phyloP scores from a whole-genome alignment of 2,113 vertebrate species.

The Enhydra lutris region DNA sequence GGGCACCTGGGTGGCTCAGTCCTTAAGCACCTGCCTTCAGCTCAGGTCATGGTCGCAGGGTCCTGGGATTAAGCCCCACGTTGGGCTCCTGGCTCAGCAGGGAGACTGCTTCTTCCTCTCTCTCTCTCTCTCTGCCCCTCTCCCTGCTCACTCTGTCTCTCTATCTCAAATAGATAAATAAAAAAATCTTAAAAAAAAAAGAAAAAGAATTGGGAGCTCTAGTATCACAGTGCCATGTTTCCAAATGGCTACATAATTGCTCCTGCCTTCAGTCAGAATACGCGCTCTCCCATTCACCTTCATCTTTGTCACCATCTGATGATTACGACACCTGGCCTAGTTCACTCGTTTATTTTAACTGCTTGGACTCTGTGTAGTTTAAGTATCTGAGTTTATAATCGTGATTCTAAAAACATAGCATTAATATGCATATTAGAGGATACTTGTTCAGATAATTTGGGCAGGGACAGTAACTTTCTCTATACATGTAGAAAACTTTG shows the following conservation, averaged over 20 bases:
- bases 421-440: not conserved
- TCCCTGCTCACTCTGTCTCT: not conserved
- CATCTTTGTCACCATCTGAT: not conserved
- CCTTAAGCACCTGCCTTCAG: not conserved
- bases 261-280: not conserved
- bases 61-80: not conserved
- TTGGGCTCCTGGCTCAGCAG: not conserved
- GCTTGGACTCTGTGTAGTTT: not conserved
- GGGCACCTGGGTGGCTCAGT: not conserved
- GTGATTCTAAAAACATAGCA: not conserved
- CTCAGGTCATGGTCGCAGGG: not conserved
- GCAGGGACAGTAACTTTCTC: not conserved
- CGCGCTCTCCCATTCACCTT: not conserved
- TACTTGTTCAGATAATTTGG: not conserved
- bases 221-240: not conserved
- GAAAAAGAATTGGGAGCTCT: not conserved
- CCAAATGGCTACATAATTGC: not conserved
- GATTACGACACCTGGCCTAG: not conserved
- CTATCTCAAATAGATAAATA: not conserved
- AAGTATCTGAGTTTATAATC: not conserved
- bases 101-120: not conserved
- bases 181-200: too few relatives aligned
- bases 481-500: not conserved
- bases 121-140: not conserved
- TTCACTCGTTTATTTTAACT: not conserved